Base-by-base conservation (phyloP, 2,888 invertebrate species). In the Chrysodeixis includens region DNA sequence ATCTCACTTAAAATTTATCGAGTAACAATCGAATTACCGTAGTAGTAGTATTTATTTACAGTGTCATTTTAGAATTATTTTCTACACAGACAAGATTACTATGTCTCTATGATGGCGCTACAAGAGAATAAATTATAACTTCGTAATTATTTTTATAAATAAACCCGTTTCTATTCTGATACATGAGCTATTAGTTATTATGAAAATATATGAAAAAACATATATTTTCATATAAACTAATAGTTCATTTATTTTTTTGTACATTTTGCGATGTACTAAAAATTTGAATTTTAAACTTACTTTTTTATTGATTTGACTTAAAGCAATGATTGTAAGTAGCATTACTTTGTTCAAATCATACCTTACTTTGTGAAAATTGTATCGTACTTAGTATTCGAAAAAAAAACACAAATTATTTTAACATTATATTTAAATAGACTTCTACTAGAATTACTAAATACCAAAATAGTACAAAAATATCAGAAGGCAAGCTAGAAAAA, bases 41-140 rank as follows among this genome's bases (percentile, higher is more conserved):
- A 66, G 67, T 73, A 57, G 22, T n/a, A 56, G 32, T 61, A 63
- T 78, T 65, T 62, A 69, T 58, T 73, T 74, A 67, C 44, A 61
- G 49, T 10, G 59, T 59, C 62, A 77, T 72, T 71, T 76, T 62
- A 65, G 71, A 66, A 64, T 66, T 55, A 68, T 79, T 81, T 62
- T 57, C 57, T 40, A 58, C 51, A 68, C 44, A 62, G n/a, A 62
- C 26, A 57, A 57, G 61, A 62, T 54, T 72, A 26, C 26, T 26
- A 26, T 26, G 26, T 26, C 26, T 26, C 26, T 75, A 79, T 81
- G 78, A 67, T 53, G 56, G 20, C 40, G 56, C 69, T 68, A 75
- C 69, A 66, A 68, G 67, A 75, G 70, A 63, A 68, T 74, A 59
- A 40, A 40, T 40, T n/a, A n/a, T 40, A n/a, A n/a, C n/a, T 40